Evolutionary conservation across 2,797 vertebrate species (phyloP).

Genomic region (Spondyliosoma cantharus): DNA sequence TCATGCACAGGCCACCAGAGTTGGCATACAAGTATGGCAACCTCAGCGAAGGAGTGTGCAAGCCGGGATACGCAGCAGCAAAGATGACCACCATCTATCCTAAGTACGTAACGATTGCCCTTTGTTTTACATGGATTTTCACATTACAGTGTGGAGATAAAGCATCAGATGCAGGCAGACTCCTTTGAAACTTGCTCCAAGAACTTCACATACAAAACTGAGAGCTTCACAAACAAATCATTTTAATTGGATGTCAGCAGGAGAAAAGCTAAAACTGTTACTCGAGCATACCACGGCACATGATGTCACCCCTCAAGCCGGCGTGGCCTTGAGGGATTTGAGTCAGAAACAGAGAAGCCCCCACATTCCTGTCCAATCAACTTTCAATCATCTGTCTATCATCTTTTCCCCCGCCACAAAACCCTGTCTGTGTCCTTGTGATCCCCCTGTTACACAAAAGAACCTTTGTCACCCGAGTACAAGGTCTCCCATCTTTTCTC

Average conservation of each 20-base stretch:
- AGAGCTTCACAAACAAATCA: conserved; percentile 29
- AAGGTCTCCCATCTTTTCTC: conserved; percentile 66
- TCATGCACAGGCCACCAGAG: conserved; percentile 86
- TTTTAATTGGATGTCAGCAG: conserved; percentile 44
- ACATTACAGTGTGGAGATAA: not conserved
- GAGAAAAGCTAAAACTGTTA: conserved; percentile 48
- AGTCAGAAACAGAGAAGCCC: conserved; percentile 70
- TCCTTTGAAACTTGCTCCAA: not conserved
- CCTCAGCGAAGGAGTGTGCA: conserved; percentile 92
- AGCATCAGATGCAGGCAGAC: not conserved
- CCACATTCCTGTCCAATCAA: conserved; percentile 72
- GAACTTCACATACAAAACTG: conserved; percentile 24
- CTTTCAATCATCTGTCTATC: conserved; percentile 71
- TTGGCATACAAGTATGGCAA: conserved; percentile 92
- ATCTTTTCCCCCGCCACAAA: conserved; percentile 65
- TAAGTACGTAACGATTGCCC: conserved; percentile 83
- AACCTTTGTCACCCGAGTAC: conserved; percentile 67
- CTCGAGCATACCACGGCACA: conserved; percentile 52
- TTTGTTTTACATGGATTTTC: conserved; percentile 10
- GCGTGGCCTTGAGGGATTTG: conserved; percentile 71
- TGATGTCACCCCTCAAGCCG: conserved; percentile 71
- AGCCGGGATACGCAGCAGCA: conserved; percentile 91
- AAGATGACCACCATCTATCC: conserved; percentile 95
- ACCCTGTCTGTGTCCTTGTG: conserved; percentile 72
- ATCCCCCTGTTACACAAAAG: conserved; percentile 69